Conservation (phyloP, 1,140 invertebrate species). For the Trachymyrmex septentrionalis region DNA sequence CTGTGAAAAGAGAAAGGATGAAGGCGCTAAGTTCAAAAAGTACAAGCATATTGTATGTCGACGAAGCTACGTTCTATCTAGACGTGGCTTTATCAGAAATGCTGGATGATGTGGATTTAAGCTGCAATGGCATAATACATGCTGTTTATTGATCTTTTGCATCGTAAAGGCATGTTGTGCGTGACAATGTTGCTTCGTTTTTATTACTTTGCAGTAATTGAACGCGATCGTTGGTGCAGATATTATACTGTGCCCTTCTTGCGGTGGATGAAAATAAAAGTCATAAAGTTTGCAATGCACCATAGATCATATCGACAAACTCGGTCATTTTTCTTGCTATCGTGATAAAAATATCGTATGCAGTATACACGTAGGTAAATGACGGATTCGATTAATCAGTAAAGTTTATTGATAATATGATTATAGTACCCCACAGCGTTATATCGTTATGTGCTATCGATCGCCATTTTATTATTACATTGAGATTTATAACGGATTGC, state of each 20-base stretch:
- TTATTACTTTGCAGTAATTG: constrained; percentile 54
- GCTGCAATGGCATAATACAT: constrained; percentile 29
- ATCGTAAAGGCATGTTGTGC: constrained; percentile 42
- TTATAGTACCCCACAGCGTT: not conserved
- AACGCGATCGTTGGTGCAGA: constrained; percentile 43
- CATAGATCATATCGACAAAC: not conserved
- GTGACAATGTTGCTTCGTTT: constrained; percentile 53
- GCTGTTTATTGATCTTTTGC: constrained; percentile 38
- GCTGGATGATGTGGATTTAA: constrained; percentile 37
- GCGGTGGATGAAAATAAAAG: constrained; percentile 37
- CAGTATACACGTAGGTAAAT: not conserved
- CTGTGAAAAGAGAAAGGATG: too few relatives aligned
- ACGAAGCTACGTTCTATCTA: constrained; percentile 7
- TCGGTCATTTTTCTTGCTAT: not conserved
- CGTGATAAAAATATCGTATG: not conserved
- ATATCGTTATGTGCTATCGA: not conserved
- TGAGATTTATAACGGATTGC: not conserved
- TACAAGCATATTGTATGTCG: not conserved
- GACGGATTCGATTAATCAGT: not conserved
- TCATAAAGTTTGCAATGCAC: constrained; percentile 9
- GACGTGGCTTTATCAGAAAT: constrained; percentile 27
- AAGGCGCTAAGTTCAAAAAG: too few relatives aligned
- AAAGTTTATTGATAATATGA: not conserved
- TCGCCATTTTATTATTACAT: not conserved
- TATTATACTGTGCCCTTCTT: constrained; percentile 18